Percentiles rank a stretch among this genome's conserved stretches.
phyloP scores from a whole-genome alignment of 2,797 vertebrate genomes.

The Heteromormyrus szaboi region DNA sequence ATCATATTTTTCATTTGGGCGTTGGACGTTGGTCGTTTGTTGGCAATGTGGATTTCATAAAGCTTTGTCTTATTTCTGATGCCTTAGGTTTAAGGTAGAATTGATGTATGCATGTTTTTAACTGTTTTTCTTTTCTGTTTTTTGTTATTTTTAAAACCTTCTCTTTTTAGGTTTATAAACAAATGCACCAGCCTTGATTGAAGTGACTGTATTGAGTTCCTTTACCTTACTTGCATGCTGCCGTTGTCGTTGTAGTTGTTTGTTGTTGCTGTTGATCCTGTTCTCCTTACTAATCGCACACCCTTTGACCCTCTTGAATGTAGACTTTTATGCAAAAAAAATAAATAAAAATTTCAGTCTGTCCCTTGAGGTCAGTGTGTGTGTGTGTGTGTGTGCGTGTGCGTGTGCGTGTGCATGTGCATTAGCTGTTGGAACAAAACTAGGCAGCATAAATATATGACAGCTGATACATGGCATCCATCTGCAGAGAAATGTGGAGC shows the following conservation, averaged over 20 bases:
- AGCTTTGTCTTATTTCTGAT: neutral
- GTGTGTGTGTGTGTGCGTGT: slow-evolving; percentile 28
- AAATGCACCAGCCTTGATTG: slow-evolving; percentile 23
- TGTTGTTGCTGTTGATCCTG: slow-evolving; percentile 18
- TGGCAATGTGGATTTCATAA: neutral
- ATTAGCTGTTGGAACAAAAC: slow-evolving; percentile 37
- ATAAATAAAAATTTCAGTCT: slow-evolving; percentile 22
- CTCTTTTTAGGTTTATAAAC: slow-evolving; percentile 14
- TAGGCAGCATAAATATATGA: neutral
- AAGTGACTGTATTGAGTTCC: slow-evolving; percentile 14
- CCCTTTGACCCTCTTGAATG: slow-evolving; percentile 30
- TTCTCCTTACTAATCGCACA: slow-evolving; percentile 33
- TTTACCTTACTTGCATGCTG: slow-evolving; percentile 30
- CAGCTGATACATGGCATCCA: neutral
- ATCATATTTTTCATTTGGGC: neutral
- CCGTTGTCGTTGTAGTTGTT: neutral
- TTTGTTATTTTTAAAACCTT: neutral
- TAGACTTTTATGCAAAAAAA: slow-evolving; percentile 27
- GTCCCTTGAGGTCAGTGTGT: slow-evolving; percentile 23
- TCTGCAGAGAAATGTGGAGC: neutral
- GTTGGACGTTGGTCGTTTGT: neutral
- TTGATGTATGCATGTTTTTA: neutral
- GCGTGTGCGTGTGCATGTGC: slow-evolving; percentile 25
- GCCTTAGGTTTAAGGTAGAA: neutral
- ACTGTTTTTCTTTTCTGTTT: neutral